Conservation (phyloP, 2,888 invertebrate species). For the Philereme transversata region DNA sequence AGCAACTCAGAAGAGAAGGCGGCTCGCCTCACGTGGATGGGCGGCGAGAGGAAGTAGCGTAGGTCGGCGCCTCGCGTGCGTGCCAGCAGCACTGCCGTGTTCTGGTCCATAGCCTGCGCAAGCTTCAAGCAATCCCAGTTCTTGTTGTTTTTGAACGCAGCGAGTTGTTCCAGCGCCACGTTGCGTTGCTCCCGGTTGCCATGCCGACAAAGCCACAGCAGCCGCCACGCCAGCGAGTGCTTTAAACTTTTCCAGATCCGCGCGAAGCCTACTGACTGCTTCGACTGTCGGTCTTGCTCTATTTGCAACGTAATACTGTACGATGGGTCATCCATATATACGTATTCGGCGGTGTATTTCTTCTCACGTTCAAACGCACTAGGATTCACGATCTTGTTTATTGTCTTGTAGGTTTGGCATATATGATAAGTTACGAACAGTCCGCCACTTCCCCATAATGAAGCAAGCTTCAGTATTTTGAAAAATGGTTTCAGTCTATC, state of each 20-base stretch:
- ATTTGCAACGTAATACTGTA: conserved; percentile 57
- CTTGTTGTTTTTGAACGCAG: conserved; percentile 86
- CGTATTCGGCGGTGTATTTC: conserved; percentile 69
- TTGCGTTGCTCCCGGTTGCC: conserved; percentile 85
- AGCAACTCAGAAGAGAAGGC: conserved; percentile 66
- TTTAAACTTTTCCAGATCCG: conserved; percentile 86
- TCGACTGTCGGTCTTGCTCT: conserved; percentile 56
- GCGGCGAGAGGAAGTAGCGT: conserved; percentile 90
- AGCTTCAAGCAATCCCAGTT: conserved; percentile 88
- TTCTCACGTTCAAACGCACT: conserved; percentile 71
- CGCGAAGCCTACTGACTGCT: conserved; percentile 59
- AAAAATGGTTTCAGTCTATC: conserved; percentile 59
- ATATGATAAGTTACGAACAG: conserved; percentile 63
- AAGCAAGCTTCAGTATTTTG: conserved; percentile 57
- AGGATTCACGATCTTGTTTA: conserved; percentile 65
- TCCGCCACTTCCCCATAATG: conserved; percentile 53
- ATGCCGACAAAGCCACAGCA: conserved; percentile 86
- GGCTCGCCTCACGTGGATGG: conserved; percentile 75
- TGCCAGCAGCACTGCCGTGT: conserved; percentile 91
- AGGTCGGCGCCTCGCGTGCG: conserved; percentile 87
- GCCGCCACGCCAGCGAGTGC: conserved; percentile 86
- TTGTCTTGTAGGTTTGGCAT: conserved; percentile 52
- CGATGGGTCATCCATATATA: conserved; percentile 76
- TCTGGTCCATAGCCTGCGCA: conserved; percentile 90
- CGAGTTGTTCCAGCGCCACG: conserved; percentile 86